These are phyloP conservation scores for Drosophila merina DNA, from an alignment of 2,888 invertebrate species.

Conservation along the genomic window DNA sequence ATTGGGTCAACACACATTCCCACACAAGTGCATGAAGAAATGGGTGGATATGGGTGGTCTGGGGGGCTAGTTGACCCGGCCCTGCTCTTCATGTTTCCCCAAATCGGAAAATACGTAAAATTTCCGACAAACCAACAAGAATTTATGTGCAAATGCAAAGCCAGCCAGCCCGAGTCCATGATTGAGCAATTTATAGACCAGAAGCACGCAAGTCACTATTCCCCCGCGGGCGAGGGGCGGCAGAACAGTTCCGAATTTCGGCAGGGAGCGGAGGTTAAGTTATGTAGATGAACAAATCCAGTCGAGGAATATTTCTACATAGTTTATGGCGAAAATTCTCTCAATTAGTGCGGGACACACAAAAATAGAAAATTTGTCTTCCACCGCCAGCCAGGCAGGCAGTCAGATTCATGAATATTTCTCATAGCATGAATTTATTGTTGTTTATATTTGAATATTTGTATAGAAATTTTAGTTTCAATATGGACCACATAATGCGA, in stretches of 20 bases:
- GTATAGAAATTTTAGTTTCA: constrained; percentile 19
- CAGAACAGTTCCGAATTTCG: constrained; percentile 14
- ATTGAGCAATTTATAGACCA: constrained; percentile 51
- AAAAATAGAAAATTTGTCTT: constrained; percentile 38
- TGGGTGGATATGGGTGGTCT: constrained; percentile 17
- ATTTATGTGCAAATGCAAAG: constrained; percentile 55
- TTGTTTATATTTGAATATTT: constrained; percentile 33
- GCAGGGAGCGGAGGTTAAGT: constrained; percentile 26
- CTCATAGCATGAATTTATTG: constrained; percentile 21
- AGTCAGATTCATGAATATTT: constrained; percentile 30
- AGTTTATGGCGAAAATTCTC: constrained; percentile 51
- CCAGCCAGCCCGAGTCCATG: constrained; percentile 33
- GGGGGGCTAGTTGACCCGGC: constrained; percentile 31
- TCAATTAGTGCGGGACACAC: constrained; percentile 40
- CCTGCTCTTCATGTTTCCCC: constrained; percentile 32
- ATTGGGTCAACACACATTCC: constrained; percentile 61
- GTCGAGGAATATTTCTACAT: constrained; percentile 34
- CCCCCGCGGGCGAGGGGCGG: constrained; percentile 6
- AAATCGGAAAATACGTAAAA: constrained; percentile 38
- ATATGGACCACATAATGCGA: constrained; percentile 33
- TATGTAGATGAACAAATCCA: constrained; percentile 42
- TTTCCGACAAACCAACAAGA: constrained; percentile 31
- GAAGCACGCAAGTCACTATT: constrained; percentile 36
- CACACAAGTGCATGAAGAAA: constrained; percentile 62
- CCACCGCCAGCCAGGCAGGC: not conserved